Base-by-base conservation (phyloP, 2,888 invertebrate species). In the Platycheirus rosarum region DNA sequence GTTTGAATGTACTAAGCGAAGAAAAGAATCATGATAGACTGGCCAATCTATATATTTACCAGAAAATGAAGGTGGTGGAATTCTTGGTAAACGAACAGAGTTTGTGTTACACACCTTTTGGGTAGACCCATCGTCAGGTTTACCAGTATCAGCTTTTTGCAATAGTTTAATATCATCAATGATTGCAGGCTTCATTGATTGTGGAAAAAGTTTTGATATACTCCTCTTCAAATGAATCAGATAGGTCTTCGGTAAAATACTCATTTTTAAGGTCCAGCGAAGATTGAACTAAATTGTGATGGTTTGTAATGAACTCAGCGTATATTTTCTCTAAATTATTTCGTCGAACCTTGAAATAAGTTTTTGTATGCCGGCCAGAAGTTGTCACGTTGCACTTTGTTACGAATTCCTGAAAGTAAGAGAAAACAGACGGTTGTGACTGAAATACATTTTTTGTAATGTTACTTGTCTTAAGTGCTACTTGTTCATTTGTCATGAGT, bases 21-120 rank as follows among this genome's bases (percentile, higher is more conserved):
- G 23, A 51, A 51, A 51, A 2, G 66, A 40, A 66, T 66, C 66
- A 18, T 51, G n/a, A 42, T 29, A 66, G 1, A 14, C 20, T 16
- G 66, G 51, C 29, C 51, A 51, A 2, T 66, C 42, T 0, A 23
- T 66, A 26, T 51, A 65, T 65, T 65, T 65, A 13, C 65, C 65
- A 0, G 51, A 29, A 18, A 65, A 65, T n/a, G 49, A 6, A 13
- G 49, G 48, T 29, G 48, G 48, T 8, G 40, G 20, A 65, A 65
- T 65, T 26, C 13, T 65, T 9, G 51, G 26, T 1, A 65, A 16
- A 7, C 51, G 26, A 26, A 65, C 49, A 6, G 65, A n/a, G 9
- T 48, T 48, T n/a, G 48, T 26, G 13, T 48, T 48, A 13, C 9
- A 20, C 8, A 9, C 4, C 13, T 48, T 48, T 26, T 48, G 48